Evolutionary conservation across 2,888 invertebrate genomes (phyloP).

Genomic region (Sphaerophoria taeniata): DNA sequence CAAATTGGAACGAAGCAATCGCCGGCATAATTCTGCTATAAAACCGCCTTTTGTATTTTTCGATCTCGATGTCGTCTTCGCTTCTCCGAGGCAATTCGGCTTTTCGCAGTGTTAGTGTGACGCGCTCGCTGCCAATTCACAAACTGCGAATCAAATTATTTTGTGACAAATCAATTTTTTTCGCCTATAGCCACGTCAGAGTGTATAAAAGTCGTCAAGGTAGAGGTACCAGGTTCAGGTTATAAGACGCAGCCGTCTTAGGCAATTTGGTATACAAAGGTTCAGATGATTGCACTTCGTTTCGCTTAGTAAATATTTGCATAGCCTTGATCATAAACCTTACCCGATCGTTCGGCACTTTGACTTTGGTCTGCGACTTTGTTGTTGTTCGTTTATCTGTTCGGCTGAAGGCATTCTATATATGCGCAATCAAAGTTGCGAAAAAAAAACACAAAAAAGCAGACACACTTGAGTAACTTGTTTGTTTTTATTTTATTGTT

Average conservation of each 20-base stretch:
- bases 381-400: constrained; percentile 62
- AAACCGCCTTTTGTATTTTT: too few relatives aligned
- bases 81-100: background rate
- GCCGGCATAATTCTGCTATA: too few relatives aligned
- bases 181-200: constrained; percentile 59
- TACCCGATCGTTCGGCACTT: constrained; percentile 70
- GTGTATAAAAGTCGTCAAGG: constrained; percentile 24
- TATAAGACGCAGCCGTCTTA: too few relatives aligned
- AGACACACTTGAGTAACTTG: constrained; percentile 12
- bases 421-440: constrained; percentile 69
- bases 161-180: too few relatives aligned
- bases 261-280: too few relatives aligned
- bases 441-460: constrained; percentile 51
- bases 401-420: constrained; percentile 68
- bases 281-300: constrained; percentile 69
- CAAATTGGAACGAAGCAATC: too few relatives aligned
- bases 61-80: background rate
- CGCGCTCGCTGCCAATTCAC: constrained; percentile 32
- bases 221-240: too few relatives aligned
- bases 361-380: constrained; percentile 4
- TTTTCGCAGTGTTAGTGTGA: background rate
- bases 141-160: constrained; percentile 72
- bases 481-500: constrained; percentile 48
- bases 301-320: constrained; percentile 69
- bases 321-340: constrained; percentile 71